Base-by-base conservation (phyloP, 2,888 invertebrate genomes). In the Oasisia sp. region DNA sequence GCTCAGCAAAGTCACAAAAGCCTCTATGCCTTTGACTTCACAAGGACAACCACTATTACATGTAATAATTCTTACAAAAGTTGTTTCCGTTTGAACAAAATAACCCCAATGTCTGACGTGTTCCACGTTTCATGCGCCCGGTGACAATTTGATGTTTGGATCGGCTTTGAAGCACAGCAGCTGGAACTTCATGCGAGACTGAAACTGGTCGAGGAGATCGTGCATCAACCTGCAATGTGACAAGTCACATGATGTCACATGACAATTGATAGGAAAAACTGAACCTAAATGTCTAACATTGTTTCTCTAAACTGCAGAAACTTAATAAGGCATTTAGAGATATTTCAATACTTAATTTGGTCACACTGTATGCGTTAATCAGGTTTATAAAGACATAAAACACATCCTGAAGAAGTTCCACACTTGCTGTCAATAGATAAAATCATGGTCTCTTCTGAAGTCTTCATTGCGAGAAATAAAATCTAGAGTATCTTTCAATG, bases 101-200 rank as follows among this genome's bases (percentile, higher is more conserved):
- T 14, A 50, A 50, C 50, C 74, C 74, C 7, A 74, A 74, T 74
- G 74, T 19, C 74, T 74, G 74, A 74, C 74, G 27, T 74, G 74
- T n/a, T 74, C 19, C 27, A 74, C 27, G 27, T 74, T 74, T 74
- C 74, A 74, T 4, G 74, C 7, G 74, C 74, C 74, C 27, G 74
- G 27, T 74, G 74, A 74, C 74, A 7, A 74, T 27, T 74, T 74
- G 74, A 74, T 74, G 74, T 74, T 74, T 74, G 74, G 38, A 14
- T 94, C 94, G 1, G 93, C 92, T 92, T 96, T 95, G 94, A 96
- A 96, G 93, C 96, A 96, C 95, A 95, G 95, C 92, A 96, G 94
- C 93, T 96, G 96, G 92, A 96, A 95, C 91, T 95, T 95, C 96
- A 96, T 96, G 92, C 95, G 95, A 19, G 95, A 94, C 93, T 96